Conservation (phyloP, 2,113 vertebrate genomes). For the Pleuronectes platessa region DNA sequence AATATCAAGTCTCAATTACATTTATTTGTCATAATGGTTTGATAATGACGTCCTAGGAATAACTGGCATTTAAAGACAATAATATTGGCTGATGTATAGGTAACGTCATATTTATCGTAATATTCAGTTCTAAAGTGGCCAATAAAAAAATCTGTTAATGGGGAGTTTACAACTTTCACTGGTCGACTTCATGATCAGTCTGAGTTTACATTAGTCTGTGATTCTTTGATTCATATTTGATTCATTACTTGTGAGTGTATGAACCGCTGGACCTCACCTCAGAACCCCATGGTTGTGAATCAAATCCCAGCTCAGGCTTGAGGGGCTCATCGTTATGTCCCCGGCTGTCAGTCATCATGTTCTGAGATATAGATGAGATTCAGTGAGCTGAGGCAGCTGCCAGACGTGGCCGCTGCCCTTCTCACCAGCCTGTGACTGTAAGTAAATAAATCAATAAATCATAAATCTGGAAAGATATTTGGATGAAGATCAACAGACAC, state of each 20-base stretch:
- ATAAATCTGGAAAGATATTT: conserved; percentile 7
- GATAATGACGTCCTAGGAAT: too few relatives aligned
- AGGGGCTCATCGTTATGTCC: conserved; percentile 1
- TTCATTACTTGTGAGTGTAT: background rate
- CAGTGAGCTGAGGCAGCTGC: background rate
- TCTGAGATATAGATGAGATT: background rate
- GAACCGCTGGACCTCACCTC: background rate
- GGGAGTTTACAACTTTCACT: too few relatives aligned
- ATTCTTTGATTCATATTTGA: background rate
- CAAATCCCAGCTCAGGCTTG: conserved; percentile 1
- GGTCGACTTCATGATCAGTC: too few relatives aligned
- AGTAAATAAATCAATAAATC: too few relatives aligned
- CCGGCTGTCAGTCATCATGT: background rate
- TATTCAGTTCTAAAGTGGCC: too few relatives aligned
- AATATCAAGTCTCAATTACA: too few relatives aligned
- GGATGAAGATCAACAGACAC: background rate
- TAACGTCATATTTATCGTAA: too few relatives aligned
- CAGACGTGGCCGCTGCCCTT: background rate
- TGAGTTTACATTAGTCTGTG: too few relatives aligned
- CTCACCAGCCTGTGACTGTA: background rate
- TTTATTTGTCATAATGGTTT: too few relatives aligned
- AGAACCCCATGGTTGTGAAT: background rate
- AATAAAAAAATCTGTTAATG: too few relatives aligned
- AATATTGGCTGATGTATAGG: too few relatives aligned
- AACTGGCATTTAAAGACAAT: too few relatives aligned